Evolutionary conservation across 1,140 invertebrate genomes (phyloP).

Genomic region (Anoplophora glabripennis): DNA sequence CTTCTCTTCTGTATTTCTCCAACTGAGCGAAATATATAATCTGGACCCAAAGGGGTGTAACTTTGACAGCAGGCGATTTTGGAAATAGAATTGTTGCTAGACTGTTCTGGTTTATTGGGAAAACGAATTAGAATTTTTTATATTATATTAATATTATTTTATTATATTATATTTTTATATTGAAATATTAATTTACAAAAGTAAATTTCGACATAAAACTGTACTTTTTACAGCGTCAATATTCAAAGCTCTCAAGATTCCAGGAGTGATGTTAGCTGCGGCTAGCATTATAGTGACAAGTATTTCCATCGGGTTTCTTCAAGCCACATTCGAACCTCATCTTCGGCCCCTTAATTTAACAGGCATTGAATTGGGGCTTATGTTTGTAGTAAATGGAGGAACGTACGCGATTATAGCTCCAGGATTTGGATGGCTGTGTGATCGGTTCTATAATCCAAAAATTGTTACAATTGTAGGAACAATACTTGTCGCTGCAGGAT

Average conservation of each 20-base stretch:
- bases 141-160: too few relatives aligned
- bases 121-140: too few relatives aligned
- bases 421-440: constrained; percentile 76
- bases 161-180: too few relatives aligned
- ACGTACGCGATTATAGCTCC: constrained; percentile 80
- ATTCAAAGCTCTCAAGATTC: constrained; percentile 62
- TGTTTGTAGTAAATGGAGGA: constrained; percentile 86
- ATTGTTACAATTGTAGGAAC: constrained; percentile 66
- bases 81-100: too few relatives aligned
- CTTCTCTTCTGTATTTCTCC: too few relatives aligned
- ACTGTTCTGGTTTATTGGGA: too few relatives aligned
- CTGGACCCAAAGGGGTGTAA: too few relatives aligned
- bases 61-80: too few relatives aligned
- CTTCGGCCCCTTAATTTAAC: constrained; percentile 69
- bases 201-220: too few relatives aligned
- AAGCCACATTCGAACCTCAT: constrained; percentile 80
- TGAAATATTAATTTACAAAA: too few relatives aligned
- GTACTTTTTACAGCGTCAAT: constrained; percentile 55
- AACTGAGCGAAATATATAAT: too few relatives aligned
- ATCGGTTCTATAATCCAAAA: constrained; percentile 64
- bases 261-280: constrained; percentile 65
- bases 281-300: constrained; percentile 71
- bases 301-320: constrained; percentile 77
- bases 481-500: constrained; percentile 61
- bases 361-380: constrained; percentile 73